Conservation (phyloP, 2,797 vertebrate genomes). For the Syndactyla subalaris region DNA sequence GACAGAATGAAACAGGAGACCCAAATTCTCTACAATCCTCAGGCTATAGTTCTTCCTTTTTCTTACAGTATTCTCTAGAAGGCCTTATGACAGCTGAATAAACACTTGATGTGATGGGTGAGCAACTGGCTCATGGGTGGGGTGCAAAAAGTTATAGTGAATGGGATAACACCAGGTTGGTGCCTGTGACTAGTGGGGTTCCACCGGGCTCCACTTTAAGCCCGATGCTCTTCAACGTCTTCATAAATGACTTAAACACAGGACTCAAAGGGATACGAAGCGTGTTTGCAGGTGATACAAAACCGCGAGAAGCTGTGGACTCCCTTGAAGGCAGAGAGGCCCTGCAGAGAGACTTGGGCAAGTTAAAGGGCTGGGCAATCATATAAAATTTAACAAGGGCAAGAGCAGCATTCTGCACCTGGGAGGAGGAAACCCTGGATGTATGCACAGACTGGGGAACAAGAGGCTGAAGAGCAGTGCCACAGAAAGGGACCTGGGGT, state of each 20-base stretch:
- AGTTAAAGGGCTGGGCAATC: neutral
- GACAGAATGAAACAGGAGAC: neutral
- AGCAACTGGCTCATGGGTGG: neutral
- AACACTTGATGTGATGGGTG: rapidly evolving
- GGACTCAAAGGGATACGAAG: neutral
- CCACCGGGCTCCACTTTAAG: neutral
- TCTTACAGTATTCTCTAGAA: neutral
- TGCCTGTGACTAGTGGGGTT: neutral
- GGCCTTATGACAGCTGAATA: neutral
- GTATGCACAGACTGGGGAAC: no score
- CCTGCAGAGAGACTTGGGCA: neutral
- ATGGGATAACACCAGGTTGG: neutral
- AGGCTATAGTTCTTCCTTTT: neutral
- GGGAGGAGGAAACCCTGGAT: neutral
- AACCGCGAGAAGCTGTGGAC: no score
- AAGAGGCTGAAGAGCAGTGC: neutral
- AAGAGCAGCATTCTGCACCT: neutral
- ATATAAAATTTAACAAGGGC: neutral
- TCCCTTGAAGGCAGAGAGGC: neutral
- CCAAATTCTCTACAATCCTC: neutral
- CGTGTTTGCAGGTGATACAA: rapidly evolving
- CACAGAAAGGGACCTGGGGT: neutral
- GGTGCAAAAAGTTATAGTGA: neutral
- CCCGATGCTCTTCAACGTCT: neutral
- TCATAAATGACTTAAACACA: neutral